A percentile compares a stretch with the other conserved stretches of the same genome.
Evolutionary conservation across 2,888 invertebrate genomes (phyloP).

Genomic region (Stenurella melanura): DNA sequence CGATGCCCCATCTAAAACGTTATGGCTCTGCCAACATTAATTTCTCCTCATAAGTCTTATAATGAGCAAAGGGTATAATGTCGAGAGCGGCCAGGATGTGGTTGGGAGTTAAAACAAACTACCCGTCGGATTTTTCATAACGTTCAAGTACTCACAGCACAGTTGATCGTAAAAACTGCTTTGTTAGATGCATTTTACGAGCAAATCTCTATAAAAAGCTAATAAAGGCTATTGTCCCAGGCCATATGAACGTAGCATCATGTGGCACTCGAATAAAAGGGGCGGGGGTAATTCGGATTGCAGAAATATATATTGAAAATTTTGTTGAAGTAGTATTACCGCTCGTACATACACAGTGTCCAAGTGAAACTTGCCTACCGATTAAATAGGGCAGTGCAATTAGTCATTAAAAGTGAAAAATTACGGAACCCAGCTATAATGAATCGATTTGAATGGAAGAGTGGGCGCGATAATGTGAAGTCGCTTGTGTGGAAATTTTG

Average conservation of each 20-base stretch:
- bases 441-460: too few relatives aligned
- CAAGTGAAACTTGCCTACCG: too few relatives aligned
- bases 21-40: conserved; percentile 35
- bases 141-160: conserved; percentile 32
- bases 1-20: conserved; percentile 19
- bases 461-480: too few relatives aligned
- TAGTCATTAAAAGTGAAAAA: too few relatives aligned
- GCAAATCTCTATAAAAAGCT: conserved; percentile 28
- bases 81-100: not conserved
- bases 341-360: not conserved
- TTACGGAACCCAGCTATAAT: too few relatives aligned
- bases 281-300: not conserved
- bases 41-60: conserved; percentile 36
- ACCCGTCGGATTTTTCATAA: conserved; percentile 37
- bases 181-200: conserved; percentile 39
- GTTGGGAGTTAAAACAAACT: conserved; percentile 23
- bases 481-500: too few relatives aligned
- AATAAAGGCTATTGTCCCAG: conserved; percentile 37
- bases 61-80: conserved; percentile 28
- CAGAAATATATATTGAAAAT: conserved; percentile 5
- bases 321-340: not conserved
- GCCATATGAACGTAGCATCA: conserved; percentile 10
- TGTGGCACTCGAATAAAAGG: conserved; percentile 12
- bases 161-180: conserved; percentile 34
- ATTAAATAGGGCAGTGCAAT: too few relatives aligned